Conservation (phyloP, 1,140 invertebrate genomes). For the Popillia japonica region DNA sequence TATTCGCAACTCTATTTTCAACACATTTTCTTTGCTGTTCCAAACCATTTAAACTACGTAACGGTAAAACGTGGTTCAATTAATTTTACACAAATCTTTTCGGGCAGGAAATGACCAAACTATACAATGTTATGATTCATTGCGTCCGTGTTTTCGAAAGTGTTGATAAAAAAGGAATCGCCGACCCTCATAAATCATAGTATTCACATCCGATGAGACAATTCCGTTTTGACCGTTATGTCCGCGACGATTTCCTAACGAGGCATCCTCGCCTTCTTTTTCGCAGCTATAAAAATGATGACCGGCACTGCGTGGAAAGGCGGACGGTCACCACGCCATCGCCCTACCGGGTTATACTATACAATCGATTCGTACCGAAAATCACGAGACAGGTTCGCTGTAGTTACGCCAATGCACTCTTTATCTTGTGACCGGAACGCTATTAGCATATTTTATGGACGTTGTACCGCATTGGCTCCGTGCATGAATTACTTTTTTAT, state of each 20-base stretch:
- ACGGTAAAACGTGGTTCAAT: neutral
- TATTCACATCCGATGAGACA: neutral
- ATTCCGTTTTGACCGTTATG: constrained; percentile 8
- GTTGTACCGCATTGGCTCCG: neutral
- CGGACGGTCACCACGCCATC: neutral
- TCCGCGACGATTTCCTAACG: neutral
- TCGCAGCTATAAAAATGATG: neutral
- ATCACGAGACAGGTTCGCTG: neutral
- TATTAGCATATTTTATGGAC: constrained; percentile 20
- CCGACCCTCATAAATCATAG: constrained; percentile 10
- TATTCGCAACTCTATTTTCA: too few species aligned
- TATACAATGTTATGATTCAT: constrained; percentile 10
- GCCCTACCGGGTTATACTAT: too few species aligned
- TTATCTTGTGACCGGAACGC: constrained; percentile 2
- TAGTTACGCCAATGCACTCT: neutral
- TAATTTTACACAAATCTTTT: constrained; percentile 9
- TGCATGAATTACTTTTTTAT: neutral
- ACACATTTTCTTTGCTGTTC: too few species aligned
- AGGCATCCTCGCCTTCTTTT: neutral
- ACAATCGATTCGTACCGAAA: constrained; percentile 15
- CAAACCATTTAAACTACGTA: too few species aligned
- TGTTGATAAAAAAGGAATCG: neutral
- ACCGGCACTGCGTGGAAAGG: neutral
- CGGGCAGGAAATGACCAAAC: neutral
- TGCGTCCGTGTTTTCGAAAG: neutral